These are phyloP conservation scores for Burhinus oedicnemus DNA, from an alignment of 2,113 vertebrate species.

Conservation along the genomic window DNA sequence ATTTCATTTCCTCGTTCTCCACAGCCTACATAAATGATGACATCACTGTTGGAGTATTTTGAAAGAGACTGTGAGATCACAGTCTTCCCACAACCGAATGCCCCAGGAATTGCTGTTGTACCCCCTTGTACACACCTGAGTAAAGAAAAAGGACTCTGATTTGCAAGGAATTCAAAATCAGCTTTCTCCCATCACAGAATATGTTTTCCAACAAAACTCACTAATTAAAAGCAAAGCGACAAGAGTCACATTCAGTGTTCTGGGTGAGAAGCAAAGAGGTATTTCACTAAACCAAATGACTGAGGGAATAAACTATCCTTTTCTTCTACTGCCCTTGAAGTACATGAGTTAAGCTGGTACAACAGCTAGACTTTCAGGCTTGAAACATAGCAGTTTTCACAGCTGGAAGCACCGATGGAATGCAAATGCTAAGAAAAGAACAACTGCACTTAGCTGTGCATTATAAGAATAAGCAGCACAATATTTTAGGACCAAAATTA, in stretches of 20 bases:
- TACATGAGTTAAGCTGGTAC: neutral
- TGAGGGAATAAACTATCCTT: neutral
- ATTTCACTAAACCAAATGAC: neutral
- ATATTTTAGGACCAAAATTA: neutral
- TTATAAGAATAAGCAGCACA: neutral
- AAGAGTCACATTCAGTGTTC: neutral
- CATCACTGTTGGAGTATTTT: slow-evolving; percentile 97
- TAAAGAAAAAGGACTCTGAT: slow-evolving; percentile 31
- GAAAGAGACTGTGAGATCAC: slow-evolving; percentile 98
- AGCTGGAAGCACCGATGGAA: neutral
- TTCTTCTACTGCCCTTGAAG: neutral
- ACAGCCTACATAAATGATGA: slow-evolving; percentile 97
- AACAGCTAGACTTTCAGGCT: neutral
- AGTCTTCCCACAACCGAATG: slow-evolving; percentile 97
- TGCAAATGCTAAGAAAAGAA: neutral
- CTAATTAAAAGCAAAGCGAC: neutral
- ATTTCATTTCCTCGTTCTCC: slow-evolving; percentile 98
- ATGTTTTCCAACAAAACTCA: neutral
- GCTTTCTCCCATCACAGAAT: neutral
- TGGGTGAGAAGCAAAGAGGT: neutral
- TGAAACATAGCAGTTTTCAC: neutral
- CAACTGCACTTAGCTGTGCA: neutral
- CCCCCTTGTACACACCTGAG: slow-evolving; percentile 96
- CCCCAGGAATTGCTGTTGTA: slow-evolving; percentile 96
- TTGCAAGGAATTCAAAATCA: neutral